A percentile compares a stretch with the other conserved stretches of the same genome.
These are phyloP conservation scores for Chymomyza caudatula DNA, from an alignment of 2,888 invertebrate species.

Conservation along the genomic window DNA sequence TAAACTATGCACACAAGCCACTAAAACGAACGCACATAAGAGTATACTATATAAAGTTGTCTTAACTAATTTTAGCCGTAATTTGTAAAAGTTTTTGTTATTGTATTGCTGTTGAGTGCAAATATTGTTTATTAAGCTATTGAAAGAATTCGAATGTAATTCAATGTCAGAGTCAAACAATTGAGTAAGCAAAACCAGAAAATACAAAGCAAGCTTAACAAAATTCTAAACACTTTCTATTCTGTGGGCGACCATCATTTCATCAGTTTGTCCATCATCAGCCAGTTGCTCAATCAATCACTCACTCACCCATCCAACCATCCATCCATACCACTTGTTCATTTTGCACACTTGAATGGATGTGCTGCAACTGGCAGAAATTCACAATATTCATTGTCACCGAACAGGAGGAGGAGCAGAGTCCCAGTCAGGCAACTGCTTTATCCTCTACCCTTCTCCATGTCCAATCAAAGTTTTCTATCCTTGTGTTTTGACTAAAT, in stretches of 20 bases:
- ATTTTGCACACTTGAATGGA: neutral
- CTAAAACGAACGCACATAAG: neutral
- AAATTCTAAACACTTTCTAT: neutral
- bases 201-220: too few relatives aligned
- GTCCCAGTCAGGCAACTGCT: neutral
- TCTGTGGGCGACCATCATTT: neutral
- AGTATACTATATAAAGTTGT: neutral
- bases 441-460: neutral
- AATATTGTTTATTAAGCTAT: constrained; percentile 1
- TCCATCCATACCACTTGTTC: neutral
- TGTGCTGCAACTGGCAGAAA: neutral
- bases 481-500: neutral
- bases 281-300: neutral
- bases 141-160: neutral
- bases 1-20: neutral
- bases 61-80: neutral
- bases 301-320: neutral
- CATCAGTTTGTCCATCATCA: neutral
- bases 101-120: neutral
- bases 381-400: neutral
- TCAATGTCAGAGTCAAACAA: neutral
- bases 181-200: too few relatives aligned
- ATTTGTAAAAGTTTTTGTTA: neutral
- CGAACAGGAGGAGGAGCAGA: too few relatives aligned
- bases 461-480: neutral